Base-by-base conservation (phyloP, 2,888 invertebrate genomes). In the Cryptocephalus moraei region DNA sequence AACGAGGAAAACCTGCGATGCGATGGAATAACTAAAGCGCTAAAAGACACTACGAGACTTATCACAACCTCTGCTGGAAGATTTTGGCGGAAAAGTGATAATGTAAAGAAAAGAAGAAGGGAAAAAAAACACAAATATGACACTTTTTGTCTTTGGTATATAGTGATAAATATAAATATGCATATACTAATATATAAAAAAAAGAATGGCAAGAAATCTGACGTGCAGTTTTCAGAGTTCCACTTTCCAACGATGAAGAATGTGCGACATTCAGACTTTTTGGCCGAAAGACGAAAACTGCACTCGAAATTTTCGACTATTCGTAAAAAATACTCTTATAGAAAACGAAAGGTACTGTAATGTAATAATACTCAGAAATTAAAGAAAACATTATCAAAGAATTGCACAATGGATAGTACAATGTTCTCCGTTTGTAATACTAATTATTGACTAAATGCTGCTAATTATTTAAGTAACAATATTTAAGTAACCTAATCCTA, bases 11-110 rank as follows among this genome's bases (percentile, higher is more conserved):
- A 36, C 11, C 2, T 12, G 12, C 36, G 11, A 36, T 41, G 13
- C 53, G 48, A 51, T 52, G 55, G 55, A 60, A 58, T 56, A 64
- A 63, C 22, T 58, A 54, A 58, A 55, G 54, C 53, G 48, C 53
- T 57, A 56, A 56, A 43, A 48, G 48, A 51, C 45, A 62, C 62
- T 67, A 67, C 54, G 59, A 64, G 55, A 62, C 65, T 11, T 70
- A 71, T 71, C 71, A 71, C 71, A 71, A 70, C 70, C 70, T 64
- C 61, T 62, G 66, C 63, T 70, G 70, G 69, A 71, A 70, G 69
- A 70, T 65, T 69, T 70, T 69, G 69, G 68, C 67, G 65, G 66
- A 64, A 62, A 57, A 43, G 45, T 49, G 49, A 46, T 50, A 60
- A 54, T 56, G 54, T 54, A 49, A 56, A n/a, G n/a, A n/a, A n/a